Percentiles rank a stretch among this genome's conserved stretches.
Evolutionary conservation across 2,888 invertebrate genomes (phyloP).

Genomic region (Caenorhabditis plicata): DNA sequence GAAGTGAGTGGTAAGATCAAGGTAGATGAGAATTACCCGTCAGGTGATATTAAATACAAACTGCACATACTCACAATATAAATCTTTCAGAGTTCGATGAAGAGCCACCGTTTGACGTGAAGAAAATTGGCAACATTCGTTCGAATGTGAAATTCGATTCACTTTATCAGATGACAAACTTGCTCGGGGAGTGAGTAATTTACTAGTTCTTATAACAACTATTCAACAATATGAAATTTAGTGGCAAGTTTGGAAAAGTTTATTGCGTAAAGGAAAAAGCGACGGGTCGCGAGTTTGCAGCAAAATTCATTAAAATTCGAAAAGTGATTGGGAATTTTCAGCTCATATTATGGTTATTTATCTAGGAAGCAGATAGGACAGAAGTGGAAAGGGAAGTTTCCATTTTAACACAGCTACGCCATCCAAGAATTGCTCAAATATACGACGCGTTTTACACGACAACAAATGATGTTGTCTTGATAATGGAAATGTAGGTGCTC

Average conservation of each 20-base stretch:
- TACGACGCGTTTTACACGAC: constrained; percentile 90
- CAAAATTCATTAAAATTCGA: constrained; percentile 74
- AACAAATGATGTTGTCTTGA: constrained; percentile 87
- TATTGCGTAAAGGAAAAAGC: constrained; percentile 72
- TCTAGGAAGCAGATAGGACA: constrained; percentile 53
- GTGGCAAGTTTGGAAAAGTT: constrained; percentile 70
- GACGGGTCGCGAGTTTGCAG: constrained; percentile 76
- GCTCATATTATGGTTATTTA: neutral
- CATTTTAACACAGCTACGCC: constrained; percentile 90
- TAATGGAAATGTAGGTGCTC: constrained; percentile 89
- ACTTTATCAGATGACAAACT: constrained; percentile 51
- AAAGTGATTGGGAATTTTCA: constrained; percentile 15
- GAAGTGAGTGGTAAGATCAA: constrained; percentile 35
- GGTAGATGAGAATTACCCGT: constrained; percentile 42
- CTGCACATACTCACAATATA: neutral
- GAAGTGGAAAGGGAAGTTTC: constrained; percentile 73
- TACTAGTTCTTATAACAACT: neutral
- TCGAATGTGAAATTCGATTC: constrained; percentile 59
- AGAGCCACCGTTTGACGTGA: constrained; percentile 58
- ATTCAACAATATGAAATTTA: constrained; percentile 42
- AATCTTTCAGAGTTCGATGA: constrained; percentile 51
- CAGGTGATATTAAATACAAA: constrained; percentile 25
- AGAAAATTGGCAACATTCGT: constrained; percentile 51
- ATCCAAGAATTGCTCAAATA: constrained; percentile 91
- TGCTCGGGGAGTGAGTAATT: constrained; percentile 55